A percentile compares a stretch with the other conserved stretches of the same genome.
Evolutionary conservation across 1,140 invertebrate species (phyloP).

Genomic region (Matsumurasca onukii): DNA sequence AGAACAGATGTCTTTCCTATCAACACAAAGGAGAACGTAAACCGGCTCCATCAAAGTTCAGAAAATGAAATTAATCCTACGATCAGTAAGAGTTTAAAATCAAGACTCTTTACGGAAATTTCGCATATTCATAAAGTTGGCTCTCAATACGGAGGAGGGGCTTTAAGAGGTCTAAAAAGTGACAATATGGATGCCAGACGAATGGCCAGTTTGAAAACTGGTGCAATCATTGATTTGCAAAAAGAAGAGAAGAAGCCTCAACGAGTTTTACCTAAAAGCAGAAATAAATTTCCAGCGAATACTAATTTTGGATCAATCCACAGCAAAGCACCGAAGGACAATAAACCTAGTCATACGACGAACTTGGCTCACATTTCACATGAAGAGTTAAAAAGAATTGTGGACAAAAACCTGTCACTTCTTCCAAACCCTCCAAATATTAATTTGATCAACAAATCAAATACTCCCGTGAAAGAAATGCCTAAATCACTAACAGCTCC

Average conservation of each 20-base stretch:
- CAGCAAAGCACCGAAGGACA: neutral
- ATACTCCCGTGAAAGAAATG: neutral
- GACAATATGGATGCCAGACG: neutral
- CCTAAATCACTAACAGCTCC: too few species aligned
- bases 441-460: neutral
- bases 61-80: neutral
- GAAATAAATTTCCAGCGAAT: neutral
- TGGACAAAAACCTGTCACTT: neutral
- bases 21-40: too few species aligned
- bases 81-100: neutral
- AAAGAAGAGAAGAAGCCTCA: slow-evolving; percentile 4
- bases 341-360: neutral
- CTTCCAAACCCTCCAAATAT: neutral
- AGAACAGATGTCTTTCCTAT: too few species aligned
- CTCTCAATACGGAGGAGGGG: slow-evolving; percentile 9
- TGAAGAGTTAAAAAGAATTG: neutral
- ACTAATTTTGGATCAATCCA: neutral
- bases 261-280: neutral
- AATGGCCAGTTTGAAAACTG: slow-evolving; percentile 21
- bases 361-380: neutral
- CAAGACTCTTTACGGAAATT: neutral
- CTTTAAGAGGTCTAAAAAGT: slow-evolving; percentile 8
- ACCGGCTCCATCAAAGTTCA: too few species aligned
- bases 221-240: neutral
- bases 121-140: slow-evolving; percentile 14